Conservation (phyloP, 2,113 vertebrate species). For the Hippopotamus amphibius region DNA sequence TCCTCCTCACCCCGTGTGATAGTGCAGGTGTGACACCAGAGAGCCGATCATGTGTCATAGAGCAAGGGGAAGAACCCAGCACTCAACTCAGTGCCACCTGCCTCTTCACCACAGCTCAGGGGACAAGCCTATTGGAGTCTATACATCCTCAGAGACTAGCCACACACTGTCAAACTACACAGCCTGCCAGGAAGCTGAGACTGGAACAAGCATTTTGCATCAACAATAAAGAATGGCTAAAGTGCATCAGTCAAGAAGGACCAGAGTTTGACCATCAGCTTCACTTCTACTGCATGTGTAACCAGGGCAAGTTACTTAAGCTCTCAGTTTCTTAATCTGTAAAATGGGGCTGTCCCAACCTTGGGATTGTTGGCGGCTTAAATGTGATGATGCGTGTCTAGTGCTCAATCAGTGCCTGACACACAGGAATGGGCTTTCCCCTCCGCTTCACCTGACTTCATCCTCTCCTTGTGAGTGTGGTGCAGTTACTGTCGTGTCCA, state of each 20-base stretch:
- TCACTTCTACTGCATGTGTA: neutral
- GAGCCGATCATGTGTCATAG: accelerated
- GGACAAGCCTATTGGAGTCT: neutral
- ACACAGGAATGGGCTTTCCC: neutral
- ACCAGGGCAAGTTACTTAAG: neutral
- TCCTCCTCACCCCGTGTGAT: neutral
- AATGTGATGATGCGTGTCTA: neutral
- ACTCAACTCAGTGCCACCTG: neutral
- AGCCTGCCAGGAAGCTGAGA: neutral
- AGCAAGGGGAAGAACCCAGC: no score
- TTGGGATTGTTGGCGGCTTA: no score
- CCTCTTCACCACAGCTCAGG: neutral
- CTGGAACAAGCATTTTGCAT: neutral
- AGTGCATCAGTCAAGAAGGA: neutral
- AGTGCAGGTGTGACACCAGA: neutral
- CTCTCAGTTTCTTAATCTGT: neutral
- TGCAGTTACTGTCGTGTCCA: neutral
- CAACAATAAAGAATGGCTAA: neutral
- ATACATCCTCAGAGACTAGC: neutral
- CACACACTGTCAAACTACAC: neutral
- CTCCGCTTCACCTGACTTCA: neutral
- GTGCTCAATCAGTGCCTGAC: neutral
- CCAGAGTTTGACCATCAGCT: neutral
- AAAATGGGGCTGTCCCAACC: neutral
- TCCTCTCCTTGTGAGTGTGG: neutral